A percentile compares a stretch with the other conserved stretches of the same genome.
Evolutionary conservation across 2,797 vertebrate species (phyloP).

Genomic region (Pseudochaenichthys georgianus): DNA sequence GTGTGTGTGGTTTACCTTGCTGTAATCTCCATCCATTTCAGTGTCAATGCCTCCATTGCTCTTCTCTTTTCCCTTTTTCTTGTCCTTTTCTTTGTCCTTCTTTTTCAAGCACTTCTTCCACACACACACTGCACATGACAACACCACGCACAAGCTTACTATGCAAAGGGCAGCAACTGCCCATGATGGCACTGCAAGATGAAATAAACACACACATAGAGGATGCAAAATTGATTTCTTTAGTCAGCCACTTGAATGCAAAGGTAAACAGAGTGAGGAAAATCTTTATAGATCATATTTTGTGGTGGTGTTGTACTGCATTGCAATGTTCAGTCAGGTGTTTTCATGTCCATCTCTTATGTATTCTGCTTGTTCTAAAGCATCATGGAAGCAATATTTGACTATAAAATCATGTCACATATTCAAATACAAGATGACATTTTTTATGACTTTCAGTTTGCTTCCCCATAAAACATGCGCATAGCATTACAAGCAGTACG

Average conservation of each 20-base stretch:
- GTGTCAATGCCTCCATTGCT: constrained; percentile 71
- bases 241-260: constrained; percentile 4
- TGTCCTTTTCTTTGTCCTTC: constrained; percentile 96
- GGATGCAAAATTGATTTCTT: constrained; percentile 2
- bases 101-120: constrained; percentile 96
- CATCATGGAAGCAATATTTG: neutral
- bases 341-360: neutral
- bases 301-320: constrained; percentile 2
- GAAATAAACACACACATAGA: neutral
- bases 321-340: neutral
- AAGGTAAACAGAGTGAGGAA: neutral
- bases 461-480: neutral
- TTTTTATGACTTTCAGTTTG: constrained; percentile 6
- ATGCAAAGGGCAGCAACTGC: constrained; percentile 92
- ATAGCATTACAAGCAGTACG: neutral
- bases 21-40: constrained; percentile 79
- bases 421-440: constrained; percentile 2
- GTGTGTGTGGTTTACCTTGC: constrained; percentile 57
- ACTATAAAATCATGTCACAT: constrained; percentile 5
- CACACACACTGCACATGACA: constrained; percentile 91
- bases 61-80: constrained; percentile 84
- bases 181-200: constrained; percentile 91
- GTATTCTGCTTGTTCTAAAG: constrained; percentile 10
- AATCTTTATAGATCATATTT: constrained; percentile 2
- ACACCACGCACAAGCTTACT: constrained; percentile 87